Conservation (phyloP, 2,113 vertebrate genomes). For the Pseudolaguvia tuberculata region DNA sequence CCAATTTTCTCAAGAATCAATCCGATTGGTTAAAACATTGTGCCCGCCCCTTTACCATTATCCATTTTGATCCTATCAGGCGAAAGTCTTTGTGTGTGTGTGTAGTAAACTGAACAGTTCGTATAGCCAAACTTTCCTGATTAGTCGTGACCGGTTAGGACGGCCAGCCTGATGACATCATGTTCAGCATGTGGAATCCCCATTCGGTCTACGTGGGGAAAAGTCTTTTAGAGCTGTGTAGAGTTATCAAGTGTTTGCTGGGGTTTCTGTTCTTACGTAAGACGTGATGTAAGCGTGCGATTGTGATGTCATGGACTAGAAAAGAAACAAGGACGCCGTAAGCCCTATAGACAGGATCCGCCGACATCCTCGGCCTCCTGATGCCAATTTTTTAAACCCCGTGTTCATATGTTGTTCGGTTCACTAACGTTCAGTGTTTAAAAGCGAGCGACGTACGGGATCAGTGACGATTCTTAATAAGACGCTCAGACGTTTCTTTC, state of each 20-base stretch:
- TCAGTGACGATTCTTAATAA: background rate
- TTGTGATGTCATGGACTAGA: background rate
- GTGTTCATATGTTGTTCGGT: too few species aligned
- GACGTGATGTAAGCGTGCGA: background rate
- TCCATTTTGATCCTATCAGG: background rate
- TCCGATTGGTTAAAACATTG: background rate
- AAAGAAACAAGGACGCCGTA: too few species aligned
- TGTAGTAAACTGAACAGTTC: background rate
- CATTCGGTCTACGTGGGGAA: too few species aligned
- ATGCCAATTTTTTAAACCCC: too few species aligned
- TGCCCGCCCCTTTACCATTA: background rate
- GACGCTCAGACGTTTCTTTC: background rate
- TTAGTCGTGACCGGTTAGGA: background rate
- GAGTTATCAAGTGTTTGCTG: background rate
- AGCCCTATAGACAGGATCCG: too few species aligned
- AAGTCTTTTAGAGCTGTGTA: conserved; percentile 4
- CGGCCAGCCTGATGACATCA: background rate
- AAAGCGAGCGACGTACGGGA: too few species aligned
- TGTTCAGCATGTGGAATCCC: background rate
- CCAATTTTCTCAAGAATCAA: too few species aligned
- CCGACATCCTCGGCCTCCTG: too few species aligned
- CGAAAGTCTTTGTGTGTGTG: background rate
- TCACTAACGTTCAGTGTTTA: too few species aligned
- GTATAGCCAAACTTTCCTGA: background rate
- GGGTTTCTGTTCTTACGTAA: background rate